Base-by-base conservation (phyloP, 2,888 invertebrate genomes). In the Xestia rhomboidea region DNA sequence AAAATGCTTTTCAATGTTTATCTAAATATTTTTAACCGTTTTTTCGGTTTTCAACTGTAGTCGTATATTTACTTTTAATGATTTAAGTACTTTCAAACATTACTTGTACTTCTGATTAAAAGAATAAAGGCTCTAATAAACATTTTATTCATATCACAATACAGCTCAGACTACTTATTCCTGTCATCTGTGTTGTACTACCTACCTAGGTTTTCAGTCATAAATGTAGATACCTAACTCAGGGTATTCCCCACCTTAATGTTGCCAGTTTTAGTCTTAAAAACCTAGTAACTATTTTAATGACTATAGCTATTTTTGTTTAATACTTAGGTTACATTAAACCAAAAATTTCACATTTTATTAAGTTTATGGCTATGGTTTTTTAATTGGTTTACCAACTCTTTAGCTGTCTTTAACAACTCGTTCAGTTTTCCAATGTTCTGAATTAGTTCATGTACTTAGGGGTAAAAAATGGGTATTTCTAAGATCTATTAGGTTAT, bases 251-350 rank as follows among this genome's bases (percentile, higher is more conserved):
- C 84, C 81, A 38, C 60, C 18, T 54, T 15, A 81, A 63, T 83
- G 83, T 84, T 83, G 83, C 83, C 84, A 84, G 18, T 57, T 72
- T 24, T 73, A 73, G 15, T 24, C 15, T 8, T 70, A 30, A 64
- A 78, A 71, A 63, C 6, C 57, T 79, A 74, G 54, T 63, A 60
- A 38, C 11, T 24, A 44, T 41, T 66, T 27, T 18, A 51, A 68
- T 38, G 38, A 21, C 18, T 60, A 8, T 60, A 38, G 18, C 13
- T 30, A 34, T 24, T 27, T 54, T 30, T 63, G 6, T 70, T 27
- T 30, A 7, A 34, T 49, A 41, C 7, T 30, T 69, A 30, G 2
- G 11, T 30, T 15, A 30, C 41, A 49, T 30, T 70, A 18, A 49
- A 51, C 2, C 41, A 7, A 63, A 49, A 41, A 4, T 6, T 34